phyloP scores from a whole-genome alignment of 1,140 invertebrate genomes.

The Hyles vespertilio region DNA sequence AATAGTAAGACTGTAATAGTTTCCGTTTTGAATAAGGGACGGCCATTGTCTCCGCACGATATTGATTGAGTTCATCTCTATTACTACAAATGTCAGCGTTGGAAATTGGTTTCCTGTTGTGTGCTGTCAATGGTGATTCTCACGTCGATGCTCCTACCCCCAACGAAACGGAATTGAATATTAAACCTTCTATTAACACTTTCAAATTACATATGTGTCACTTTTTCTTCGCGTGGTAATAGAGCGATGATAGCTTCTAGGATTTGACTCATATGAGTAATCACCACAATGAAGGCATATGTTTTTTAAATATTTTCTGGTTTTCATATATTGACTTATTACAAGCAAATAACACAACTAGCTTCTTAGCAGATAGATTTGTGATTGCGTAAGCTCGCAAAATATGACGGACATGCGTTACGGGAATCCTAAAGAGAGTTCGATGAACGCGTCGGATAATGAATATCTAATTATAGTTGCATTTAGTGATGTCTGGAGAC shows the following conservation, averaged over 20 bases:
- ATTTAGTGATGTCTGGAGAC: conserved; percentile 51
- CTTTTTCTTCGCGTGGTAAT: too few relatives aligned
- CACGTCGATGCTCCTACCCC: conserved; percentile 10
- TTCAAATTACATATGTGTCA: too few relatives aligned
- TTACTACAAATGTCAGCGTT: conserved; percentile 30
- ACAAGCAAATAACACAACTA: too few relatives aligned
- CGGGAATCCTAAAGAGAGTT: conserved; percentile 21
- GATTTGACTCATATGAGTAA: too few relatives aligned
- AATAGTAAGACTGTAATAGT: conserved; percentile 69
- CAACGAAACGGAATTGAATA: background rate
- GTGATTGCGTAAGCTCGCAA: too few relatives aligned
- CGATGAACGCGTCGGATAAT: conserved; percentile 51
- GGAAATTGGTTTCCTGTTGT: conserved; percentile 44
- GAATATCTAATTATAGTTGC: conserved; percentile 54
- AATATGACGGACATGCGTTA: too few relatives aligned
- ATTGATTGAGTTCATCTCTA: conserved; percentile 64
- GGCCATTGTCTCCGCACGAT: conserved; percentile 63
- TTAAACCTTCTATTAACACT: too few relatives aligned
- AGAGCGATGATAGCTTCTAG: too few relatives aligned
- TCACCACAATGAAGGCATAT: background rate
- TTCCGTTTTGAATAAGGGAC: conserved; percentile 72
- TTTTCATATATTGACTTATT: background rate
- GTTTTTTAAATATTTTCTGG: background rate
- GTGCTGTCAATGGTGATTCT: conserved; percentile 19
- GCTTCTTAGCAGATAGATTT: too few relatives aligned